Evolutionary conservation across 2,888 invertebrate species (phyloP), one percentile per base, ranked within the genome.

Genomic region (Megaustenia siamemsis): DNA sequence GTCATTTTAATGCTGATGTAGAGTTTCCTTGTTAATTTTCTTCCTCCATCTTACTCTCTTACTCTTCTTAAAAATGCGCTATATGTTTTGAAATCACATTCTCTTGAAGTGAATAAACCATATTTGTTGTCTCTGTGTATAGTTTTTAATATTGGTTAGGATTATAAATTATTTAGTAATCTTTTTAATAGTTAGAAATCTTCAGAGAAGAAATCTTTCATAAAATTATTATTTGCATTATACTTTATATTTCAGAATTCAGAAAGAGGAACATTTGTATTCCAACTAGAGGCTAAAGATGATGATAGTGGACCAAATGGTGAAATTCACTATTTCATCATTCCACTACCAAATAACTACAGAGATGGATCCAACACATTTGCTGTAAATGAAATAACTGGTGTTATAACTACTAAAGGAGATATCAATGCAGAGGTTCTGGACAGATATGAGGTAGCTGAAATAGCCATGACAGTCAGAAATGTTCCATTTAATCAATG

Each of bases 291-390:
- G 5, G 97, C 97, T 0, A 95, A 94, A 0, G 97, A 97, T 93
- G 96, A 96, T 0, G 97, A 97, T 90, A 96, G 96, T 76, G 98
- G 98, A 0, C 95, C 96, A 24, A 98, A 98, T 94, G 98, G 98
- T 0, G 96, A 97, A n/a, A 97, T 98, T 12, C 95, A 97, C 35
- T 98, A 97, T 94, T 96, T 96, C 82, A 95, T 97, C 68, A 95
- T 96, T 0, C 85, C 96, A 97, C 97, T 94, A 88, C 88, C 81
- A 86, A 83, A 75, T 66, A 81, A 75, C 66, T 76, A 84, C 63
- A 40, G 45, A 8, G 77, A 84, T 40, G 96, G 97, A 90, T 97
- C 96, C 96, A 96, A 96, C 89, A 96, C 96, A 43, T 98, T 98
- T 94, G 95, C 96, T 83, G 96, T 98, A 87, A 96, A 98, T 93